These are phyloP conservation scores for Dascillus cervinus DNA, from an alignment of 2,888 invertebrate species.

Conservation along the genomic window DNA sequence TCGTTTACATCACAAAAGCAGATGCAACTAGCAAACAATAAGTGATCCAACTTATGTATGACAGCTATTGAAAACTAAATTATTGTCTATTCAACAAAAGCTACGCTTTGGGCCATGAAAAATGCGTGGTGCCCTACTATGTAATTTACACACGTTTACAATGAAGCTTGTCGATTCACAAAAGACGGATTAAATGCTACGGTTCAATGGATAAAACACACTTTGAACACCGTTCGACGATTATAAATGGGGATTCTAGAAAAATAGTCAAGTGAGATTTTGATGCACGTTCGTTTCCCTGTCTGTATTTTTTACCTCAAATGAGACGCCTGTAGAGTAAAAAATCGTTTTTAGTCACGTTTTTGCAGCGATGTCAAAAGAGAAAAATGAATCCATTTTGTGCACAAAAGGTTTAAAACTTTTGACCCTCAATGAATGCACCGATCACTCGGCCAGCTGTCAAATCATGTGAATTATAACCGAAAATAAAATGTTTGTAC, in stretches of 20 bases:
- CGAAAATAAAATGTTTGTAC: too few relatives aligned
- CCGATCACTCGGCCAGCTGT: slow-evolving; percentile 2
- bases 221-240: slow-evolving; percentile 10
- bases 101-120: slow-evolving; percentile 18
- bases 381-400: slow-evolving; percentile 1
- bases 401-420: slow-evolving; percentile 5
- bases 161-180: slow-evolving; percentile 18
- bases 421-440: slow-evolving; percentile 1
- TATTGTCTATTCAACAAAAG: slow-evolving; percentile 18
- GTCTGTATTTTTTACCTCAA: too few relatives aligned
- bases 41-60: too few relatives aligned
- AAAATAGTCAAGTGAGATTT: slow-evolving; percentile 10
- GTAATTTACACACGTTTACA: slow-evolving; percentile 24
- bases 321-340: too few relatives aligned
- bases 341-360: too few relatives aligned
- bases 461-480: too few relatives aligned
- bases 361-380: neutral
- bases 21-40: too few relatives aligned
- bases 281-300: too few relatives aligned
- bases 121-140: slow-evolving; percentile 22
- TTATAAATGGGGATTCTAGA: slow-evolving; percentile 8
- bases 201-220: slow-evolving; percentile 14
- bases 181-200: slow-evolving; percentile 19
- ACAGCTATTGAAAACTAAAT: slow-evolving; percentile 15
- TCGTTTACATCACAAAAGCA: too few relatives aligned